These are phyloP conservation scores for Mugil cephalus DNA, from an alignment of 2,113 vertebrate species.

Conservation along the genomic window DNA sequence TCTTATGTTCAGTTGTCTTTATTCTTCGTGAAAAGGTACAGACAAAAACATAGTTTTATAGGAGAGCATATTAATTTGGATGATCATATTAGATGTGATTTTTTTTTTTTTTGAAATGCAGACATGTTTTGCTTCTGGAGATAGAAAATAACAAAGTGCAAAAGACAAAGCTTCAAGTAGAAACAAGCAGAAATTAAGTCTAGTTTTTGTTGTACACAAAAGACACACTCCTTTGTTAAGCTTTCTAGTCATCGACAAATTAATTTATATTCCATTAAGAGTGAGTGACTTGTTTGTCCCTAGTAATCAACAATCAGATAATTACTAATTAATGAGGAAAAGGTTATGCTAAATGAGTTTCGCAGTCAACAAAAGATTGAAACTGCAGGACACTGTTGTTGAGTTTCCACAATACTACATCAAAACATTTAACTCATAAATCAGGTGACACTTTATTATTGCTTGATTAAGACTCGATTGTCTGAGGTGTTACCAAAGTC, in stretches of 20 bases:
- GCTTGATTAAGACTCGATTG: neutral
- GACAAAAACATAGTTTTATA: neutral
- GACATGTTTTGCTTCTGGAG: no score
- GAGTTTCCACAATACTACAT: neutral
- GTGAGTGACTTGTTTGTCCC: constrained; percentile 12
- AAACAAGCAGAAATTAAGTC: no score
- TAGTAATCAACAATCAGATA: constrained; percentile 19
- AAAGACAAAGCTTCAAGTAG: no score
- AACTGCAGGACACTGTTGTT: neutral
- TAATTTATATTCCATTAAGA: constrained; percentile 37
- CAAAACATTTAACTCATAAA: neutral
- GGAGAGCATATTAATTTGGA: neutral
- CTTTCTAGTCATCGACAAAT: constrained; percentile 26
- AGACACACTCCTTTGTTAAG: constrained; percentile 5
- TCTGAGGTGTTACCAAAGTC: neutral
- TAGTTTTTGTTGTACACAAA: neutral
- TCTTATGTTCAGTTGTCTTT: no score
- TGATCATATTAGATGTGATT: neutral
- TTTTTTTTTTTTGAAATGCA: neutral
- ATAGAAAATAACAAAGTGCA: no score
- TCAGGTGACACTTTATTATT: neutral
- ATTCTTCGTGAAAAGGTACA: constrained; percentile 9
- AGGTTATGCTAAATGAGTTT: constrained; percentile 23
- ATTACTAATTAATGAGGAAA: constrained; percentile 20
- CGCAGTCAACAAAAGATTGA: neutral